A percentile compares a stretch with the other conserved stretches of the same genome.
phyloP scores from a whole-genome alignment of 2,113 vertebrate species.

The Choloepus hoffmanni region DNA sequence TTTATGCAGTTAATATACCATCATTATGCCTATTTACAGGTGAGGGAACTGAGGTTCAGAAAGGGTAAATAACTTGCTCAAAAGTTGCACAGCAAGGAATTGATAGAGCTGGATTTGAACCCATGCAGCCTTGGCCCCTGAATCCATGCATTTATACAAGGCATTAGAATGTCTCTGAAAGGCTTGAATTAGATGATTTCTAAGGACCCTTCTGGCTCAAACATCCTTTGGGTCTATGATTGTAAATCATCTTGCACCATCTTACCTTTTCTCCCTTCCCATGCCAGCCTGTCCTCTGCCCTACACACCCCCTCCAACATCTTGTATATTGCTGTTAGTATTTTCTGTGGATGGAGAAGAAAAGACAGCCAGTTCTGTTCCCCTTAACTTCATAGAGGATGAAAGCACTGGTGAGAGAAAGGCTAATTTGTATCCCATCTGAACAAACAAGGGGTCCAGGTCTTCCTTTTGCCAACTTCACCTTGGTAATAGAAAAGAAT shows the following conservation, averaged over 20 bases:
- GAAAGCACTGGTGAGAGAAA: background rate
- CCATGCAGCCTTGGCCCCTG: background rate
- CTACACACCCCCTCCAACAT: background rate
- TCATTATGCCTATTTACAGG: background rate
- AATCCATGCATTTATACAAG: background rate
- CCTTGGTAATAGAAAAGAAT: background rate
- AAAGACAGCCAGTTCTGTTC: background rate
- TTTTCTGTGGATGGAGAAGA: background rate
- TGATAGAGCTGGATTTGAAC: background rate
- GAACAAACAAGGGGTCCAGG: background rate
- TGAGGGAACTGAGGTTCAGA: background rate
- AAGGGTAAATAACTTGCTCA: background rate
- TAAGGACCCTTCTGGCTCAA: background rate
- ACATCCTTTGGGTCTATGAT: background rate
- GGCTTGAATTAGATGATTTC: background rate
- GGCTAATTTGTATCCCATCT: background rate
- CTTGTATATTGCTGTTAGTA: background rate
- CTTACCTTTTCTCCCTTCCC: background rate
- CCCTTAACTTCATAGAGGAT: background rate
- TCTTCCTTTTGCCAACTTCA: background rate
- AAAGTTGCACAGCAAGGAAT: background rate
- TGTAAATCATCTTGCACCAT: background rate
- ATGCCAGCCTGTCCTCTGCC: too few species aligned
- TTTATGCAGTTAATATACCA: background rate
- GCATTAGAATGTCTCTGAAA: background rate